A percentile compares a stretch with the other conserved stretches of the same genome.
phyloP scores from a whole-genome alignment of 1,140 invertebrate genomes.

The Notospermus geniculatus region DNA sequence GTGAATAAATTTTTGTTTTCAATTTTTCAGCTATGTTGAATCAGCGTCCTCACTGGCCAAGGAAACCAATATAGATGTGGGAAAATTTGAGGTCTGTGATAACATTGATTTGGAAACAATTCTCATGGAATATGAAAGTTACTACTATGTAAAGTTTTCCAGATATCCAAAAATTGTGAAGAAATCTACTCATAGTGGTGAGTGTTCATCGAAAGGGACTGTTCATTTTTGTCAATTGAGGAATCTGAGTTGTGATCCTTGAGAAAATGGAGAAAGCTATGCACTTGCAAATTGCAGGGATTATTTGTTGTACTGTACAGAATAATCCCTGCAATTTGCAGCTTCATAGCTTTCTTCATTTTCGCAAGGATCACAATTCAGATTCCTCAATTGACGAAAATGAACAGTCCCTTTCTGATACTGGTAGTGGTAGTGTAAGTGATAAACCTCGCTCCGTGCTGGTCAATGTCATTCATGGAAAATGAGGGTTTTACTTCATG shows the following conservation, averaged over 20 bases:
- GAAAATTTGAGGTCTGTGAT: constrained; percentile 78
- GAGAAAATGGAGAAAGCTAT: too few relatives aligned
- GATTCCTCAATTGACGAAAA: too few relatives aligned
- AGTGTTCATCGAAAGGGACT: constrained; percentile 15
- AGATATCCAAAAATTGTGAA: constrained; percentile 78
- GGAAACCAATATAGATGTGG: constrained; percentile 69
- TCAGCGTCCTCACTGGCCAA: constrained; percentile 63
- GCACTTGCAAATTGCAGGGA: too few relatives aligned
- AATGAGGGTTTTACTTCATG: not conserved
- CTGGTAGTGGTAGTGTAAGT: constrained; percentile 2
- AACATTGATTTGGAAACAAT: constrained; percentile 87
- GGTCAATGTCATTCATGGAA: too few relatives aligned
- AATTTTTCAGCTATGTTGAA: constrained; percentile 59
- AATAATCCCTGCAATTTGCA: too few relatives aligned
- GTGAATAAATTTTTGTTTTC: constrained; percentile 4
- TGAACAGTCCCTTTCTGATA: too few relatives aligned
- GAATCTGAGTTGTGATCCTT: too few relatives aligned
- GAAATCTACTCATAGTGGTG: constrained; percentile 54
- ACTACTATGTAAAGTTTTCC: constrained; percentile 80
- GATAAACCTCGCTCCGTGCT: not conserved
- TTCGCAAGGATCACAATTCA: too few relatives aligned
- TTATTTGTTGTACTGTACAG: too few relatives aligned
- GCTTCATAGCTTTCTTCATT: too few relatives aligned
- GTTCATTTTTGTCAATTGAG: too few relatives aligned
- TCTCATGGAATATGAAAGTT: constrained; percentile 83